A percentile compares a stretch with the other conserved stretches of the same genome.
phyloP scores from a whole-genome alignment of 2,113 vertebrate genomes.

The Lepus americanus region DNA sequence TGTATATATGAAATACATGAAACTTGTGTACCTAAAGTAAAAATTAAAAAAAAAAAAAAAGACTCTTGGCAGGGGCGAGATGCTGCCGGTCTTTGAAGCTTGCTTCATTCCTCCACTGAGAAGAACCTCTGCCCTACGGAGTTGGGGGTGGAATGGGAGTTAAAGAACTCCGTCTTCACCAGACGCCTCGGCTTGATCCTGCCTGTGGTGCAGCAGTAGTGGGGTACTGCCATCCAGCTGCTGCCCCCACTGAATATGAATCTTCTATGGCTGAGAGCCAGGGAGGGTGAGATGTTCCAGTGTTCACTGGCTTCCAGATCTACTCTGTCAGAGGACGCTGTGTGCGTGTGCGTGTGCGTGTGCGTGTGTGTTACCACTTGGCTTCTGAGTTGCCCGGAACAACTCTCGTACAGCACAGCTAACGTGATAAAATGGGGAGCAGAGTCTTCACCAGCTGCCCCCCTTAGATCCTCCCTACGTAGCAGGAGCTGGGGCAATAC shows the following conservation, averaged over 20 bases:
- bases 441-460: not conserved
- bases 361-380: not conserved
- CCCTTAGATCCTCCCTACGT: not conserved
- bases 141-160: not conserved
- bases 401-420: not conserved
- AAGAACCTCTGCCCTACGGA: not conserved
- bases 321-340: not conserved
- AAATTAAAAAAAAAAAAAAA: too few relatives aligned
- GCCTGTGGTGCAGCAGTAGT: not conserved
- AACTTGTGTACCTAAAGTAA: too few relatives aligned
- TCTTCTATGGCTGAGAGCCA: not conserved
- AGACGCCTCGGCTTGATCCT: not conserved
- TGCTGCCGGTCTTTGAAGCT: not conserved
- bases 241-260: not conserved
- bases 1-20: too few relatives aligned
- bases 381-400: not conserved
- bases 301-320: not conserved
- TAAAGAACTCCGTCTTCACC: not conserved
- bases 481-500: not conserved
- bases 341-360: too few relatives aligned
- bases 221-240: too few relatives aligned
- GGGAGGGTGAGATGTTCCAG: not conserved
- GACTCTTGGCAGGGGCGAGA: not conserved
- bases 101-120: not conserved
- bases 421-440: not conserved